Percentiles rank a stretch among this genome's conserved stretches.
phyloP scores from a whole-genome alignment of 2,797 vertebrate genomes.

The Pempheris klunzingeri region DNA sequence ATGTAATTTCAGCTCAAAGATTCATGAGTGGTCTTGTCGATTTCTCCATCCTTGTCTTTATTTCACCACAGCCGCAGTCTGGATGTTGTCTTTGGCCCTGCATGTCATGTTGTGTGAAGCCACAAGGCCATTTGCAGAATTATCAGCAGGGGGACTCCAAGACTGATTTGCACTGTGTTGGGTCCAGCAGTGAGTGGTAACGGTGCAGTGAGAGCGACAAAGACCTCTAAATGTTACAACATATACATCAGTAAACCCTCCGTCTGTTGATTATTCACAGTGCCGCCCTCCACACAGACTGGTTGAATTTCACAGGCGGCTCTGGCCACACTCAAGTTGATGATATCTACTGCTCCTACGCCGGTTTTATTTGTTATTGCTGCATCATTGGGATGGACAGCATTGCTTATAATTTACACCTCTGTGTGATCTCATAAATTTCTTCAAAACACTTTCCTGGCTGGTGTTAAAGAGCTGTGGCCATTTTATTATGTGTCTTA shows the following conservation, averaged over 20 bases:
- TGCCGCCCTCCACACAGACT: slow-evolving; percentile 8
- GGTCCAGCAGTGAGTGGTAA: slow-evolving; percentile 10
- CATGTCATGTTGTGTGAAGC: slow-evolving; percentile 67
- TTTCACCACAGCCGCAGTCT: slow-evolving; percentile 59
- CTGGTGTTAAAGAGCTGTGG: slow-evolving; percentile 61
- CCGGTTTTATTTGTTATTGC: slow-evolving; percentile 33
- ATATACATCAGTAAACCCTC: neutral
- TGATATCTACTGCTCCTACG: slow-evolving; percentile 15
- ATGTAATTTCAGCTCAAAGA: slow-evolving; percentile 44
- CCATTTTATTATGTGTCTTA: slow-evolving; percentile 53
- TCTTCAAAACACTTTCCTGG: slow-evolving; percentile 55
- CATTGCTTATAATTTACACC: slow-evolving; percentile 48
- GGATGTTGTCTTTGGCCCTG: slow-evolving; percentile 67
- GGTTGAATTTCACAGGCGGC: slow-evolving; percentile 55
- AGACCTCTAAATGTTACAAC: slow-evolving; percentile 17
- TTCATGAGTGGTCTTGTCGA: slow-evolving; percentile 28
- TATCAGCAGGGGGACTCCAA: slow-evolving; percentile 59
- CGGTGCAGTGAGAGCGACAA: neutral
- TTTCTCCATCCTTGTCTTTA: slow-evolving; percentile 51
- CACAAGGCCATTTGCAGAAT: slow-evolving; percentile 66
- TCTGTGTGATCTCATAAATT: slow-evolving; percentile 54
- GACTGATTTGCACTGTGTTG: slow-evolving; percentile 12
- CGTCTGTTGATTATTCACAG: slow-evolving; percentile 13
- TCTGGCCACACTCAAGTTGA: slow-evolving; percentile 19
- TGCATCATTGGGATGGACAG: slow-evolving; percentile 36